These are phyloP conservation scores for Herminia tarsipennalis DNA, from an alignment of 2,888 invertebrate genomes.

Conservation along the genomic window DNA sequence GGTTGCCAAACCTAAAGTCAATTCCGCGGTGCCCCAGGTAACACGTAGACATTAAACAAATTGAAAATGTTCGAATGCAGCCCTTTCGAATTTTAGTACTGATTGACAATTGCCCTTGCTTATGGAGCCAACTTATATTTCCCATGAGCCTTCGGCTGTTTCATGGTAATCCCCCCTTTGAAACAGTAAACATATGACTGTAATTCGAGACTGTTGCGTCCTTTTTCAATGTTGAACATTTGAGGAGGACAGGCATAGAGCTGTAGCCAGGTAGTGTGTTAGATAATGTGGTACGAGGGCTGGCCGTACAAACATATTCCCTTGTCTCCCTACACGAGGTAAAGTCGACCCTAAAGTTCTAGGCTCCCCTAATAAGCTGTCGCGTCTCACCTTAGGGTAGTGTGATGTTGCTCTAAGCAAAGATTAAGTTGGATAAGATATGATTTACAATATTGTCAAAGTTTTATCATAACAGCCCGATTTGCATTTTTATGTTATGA, in stretches of 20 bases:
- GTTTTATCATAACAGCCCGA: too few species aligned
- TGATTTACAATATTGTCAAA: constrained; percentile 11
- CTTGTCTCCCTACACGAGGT: constrained; percentile 68
- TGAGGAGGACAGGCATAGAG: constrained; percentile 51
- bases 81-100: constrained; percentile 73
- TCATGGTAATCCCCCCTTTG: constrained; percentile 62
- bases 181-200: constrained; percentile 61
- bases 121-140: constrained; percentile 72
- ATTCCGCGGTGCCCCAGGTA: constrained; percentile 33
- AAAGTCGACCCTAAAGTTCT: constrained; percentile 81
- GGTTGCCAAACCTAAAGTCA: constrained; percentile 23
- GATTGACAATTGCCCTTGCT: constrained; percentile 73
- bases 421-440: constrained; percentile 45
- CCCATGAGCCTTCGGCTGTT: constrained; percentile 71
- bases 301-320: constrained; percentile 73
- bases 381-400: constrained; percentile 79
- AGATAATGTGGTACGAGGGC: constrained; percentile 54
- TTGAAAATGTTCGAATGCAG: constrained; percentile 63
- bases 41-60: constrained; percentile 62
- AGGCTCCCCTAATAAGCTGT: constrained; percentile 83
- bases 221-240: constrained; percentile 39
- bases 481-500: too few species aligned
- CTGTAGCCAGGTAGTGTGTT: constrained; percentile 45
- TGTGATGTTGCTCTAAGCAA: constrained; percentile 51
- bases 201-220: constrained; percentile 51